phyloP scores from a whole-genome alignment of 2,113 vertebrate genomes.

The Cynoglossus semilaevis region DNA sequence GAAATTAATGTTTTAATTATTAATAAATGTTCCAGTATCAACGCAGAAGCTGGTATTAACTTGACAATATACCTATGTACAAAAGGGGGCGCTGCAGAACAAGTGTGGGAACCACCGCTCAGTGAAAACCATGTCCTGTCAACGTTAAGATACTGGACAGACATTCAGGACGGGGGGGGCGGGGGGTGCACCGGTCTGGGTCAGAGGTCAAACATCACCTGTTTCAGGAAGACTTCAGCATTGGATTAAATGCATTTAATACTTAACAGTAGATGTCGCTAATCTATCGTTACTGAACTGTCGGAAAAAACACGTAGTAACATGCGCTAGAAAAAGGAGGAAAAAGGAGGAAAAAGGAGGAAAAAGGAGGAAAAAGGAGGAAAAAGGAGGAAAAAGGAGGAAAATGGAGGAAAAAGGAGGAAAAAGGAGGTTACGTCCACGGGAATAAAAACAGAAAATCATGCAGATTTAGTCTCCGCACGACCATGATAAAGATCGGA shows the following conservation, averaged over 20 bases:
- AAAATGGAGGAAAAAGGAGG: conserved; percentile 17
- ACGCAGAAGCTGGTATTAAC: too few species aligned
- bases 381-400: neutral
- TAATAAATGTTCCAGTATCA: too few species aligned
- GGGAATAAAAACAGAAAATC: neutral
- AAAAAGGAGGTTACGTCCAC: neutral
- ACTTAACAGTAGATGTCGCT: conserved; percentile 38
- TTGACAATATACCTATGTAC: too few species aligned
- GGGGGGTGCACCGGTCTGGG: conserved; percentile 53
- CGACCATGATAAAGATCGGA: too few species aligned
- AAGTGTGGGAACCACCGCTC: too few species aligned
- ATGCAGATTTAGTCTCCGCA: conserved; percentile 31
- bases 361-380: conserved; percentile 19
- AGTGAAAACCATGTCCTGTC: neutral
- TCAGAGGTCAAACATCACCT: conserved; percentile 15
- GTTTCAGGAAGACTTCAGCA: conserved; percentile 34
- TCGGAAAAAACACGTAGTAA: too few species aligned
- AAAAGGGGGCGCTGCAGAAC: too few species aligned
- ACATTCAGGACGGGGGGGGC: conserved; percentile 46
- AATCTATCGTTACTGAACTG: conserved; percentile 45
- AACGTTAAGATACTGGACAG: conserved; percentile 18
- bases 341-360: conserved; percentile 4
- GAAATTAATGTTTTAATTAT: too few species aligned
- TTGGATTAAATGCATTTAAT: conserved; percentile 49
- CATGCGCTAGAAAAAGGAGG: too few species aligned